Conservation (phyloP, 2,113 vertebrate genomes). For the Ictalurus punctatus region DNA sequence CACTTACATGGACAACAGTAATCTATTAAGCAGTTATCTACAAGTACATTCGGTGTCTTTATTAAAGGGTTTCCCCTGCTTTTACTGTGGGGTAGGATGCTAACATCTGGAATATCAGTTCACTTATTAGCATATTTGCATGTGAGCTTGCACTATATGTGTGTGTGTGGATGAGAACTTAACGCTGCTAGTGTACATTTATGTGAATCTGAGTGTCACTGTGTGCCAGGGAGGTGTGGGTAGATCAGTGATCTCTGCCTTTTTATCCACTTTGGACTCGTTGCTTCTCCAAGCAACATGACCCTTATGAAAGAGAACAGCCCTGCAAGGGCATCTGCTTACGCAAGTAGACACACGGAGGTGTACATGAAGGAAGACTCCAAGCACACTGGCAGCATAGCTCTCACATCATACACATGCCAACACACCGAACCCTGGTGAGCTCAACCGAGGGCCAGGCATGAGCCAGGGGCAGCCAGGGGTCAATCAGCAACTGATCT, state of each 20-base stretch:
- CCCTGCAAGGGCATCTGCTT: conserved; percentile 35
- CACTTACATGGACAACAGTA: no score
- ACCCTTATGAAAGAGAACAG: conserved; percentile 41
- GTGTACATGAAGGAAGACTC: conserved; percentile 30
- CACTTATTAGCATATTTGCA: neutral
- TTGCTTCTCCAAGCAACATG: conserved; percentile 30
- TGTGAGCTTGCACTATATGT: neutral
- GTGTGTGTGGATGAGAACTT: neutral
- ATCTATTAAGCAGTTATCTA: no score
- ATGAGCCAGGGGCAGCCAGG: conserved; percentile 26
- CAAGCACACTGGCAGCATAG: conserved; percentile 19
- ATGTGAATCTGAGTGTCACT: neutral
- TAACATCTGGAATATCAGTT: conserved; percentile 7
- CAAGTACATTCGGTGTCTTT: neutral
- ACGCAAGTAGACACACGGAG: conserved; percentile 42
- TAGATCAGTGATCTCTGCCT: conserved; percentile 21
- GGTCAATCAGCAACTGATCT: conserved; percentile 29
- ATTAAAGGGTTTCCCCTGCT: neutral
- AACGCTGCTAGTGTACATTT: neutral
- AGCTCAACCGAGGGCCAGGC: conserved; percentile 9
- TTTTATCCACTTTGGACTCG: conserved; percentile 15
- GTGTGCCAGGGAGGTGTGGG: neutral
- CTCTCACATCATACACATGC: conserved; percentile 34
- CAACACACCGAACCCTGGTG: neutral
- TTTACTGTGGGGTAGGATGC: neutral